Evolutionary conservation across 2,888 invertebrate genomes (phyloP), one percentile per base, ranked within the genome.

Genomic region (Hipparchia sbordonii): DNA sequence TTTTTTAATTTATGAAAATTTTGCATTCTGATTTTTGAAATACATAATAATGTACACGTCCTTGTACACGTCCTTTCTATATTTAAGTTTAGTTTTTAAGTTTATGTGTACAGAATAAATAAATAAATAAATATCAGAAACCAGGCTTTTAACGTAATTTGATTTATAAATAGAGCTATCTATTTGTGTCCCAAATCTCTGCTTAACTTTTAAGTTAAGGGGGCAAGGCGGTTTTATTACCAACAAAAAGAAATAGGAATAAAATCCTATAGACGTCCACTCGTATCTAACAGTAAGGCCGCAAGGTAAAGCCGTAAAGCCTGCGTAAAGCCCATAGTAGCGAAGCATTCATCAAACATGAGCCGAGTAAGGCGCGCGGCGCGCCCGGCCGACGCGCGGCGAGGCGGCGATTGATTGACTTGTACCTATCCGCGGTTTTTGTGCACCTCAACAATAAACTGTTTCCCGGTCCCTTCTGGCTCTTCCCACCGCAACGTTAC

Each of bases 371-470:
- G 90, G 91, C 74, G 73, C 74, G 77, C 85, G 89, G 83, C 89
- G 89, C 89, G 87, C 83, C 89, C 80, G 67, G 76, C 12, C 87
- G 87, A 86, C 87, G 86, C 85, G 78, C 75, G 77, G 75, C 77
- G 72, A 71, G 77, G 79, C 83, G 77, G 81, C 82, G 79, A 86
- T 84, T 89, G 90, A 91, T 90, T 90, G 91, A 91, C 90, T 91
- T 84, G 89, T 91, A n/a, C n/a, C n/a, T n/a, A 79, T 87, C 86
- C 83, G 78, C 76, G 76, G 69, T 76, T 78, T 86, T 84, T 84
- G 82, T 83, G 62, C 62, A 51, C 62, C 74, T 57, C 80, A 71
- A 80, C 84, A 82, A 83, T 82, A 82, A 83, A 80, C 80, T 77
- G 45, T 39, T 54, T 66, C 66, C 66, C 13, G 39, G 54, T 56